phyloP scores from a whole-genome alignment of 1,140 invertebrate species.

The Steinernema feltiae region DNA sequence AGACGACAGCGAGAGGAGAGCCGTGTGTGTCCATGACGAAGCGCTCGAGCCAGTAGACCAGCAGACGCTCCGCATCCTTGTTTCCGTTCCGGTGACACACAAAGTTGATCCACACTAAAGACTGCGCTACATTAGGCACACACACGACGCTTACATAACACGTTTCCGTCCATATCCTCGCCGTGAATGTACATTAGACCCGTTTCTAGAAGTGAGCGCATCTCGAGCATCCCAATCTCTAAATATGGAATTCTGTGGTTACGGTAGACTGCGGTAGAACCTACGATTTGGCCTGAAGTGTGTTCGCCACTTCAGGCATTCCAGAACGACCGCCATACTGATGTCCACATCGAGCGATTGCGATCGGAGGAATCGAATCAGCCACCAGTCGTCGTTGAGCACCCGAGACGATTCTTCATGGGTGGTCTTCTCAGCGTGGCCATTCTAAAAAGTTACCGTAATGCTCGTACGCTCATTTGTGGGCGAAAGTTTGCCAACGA shows the following conservation, averaged over 20 bases:
- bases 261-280: not conserved
- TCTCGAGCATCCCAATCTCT: slow-evolving; percentile 29
- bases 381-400: slow-evolving; percentile 35
- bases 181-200: slow-evolving; percentile 34
- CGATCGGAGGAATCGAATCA: slow-evolving; percentile 21
- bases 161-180: slow-evolving; percentile 25
- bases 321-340: slow-evolving; percentile 29
- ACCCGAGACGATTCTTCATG: slow-evolving; percentile 2
- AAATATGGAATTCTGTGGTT: slow-evolving; percentile 9
- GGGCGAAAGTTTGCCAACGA: not conserved
- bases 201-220: slow-evolving; percentile 27
- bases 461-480: not conserved
- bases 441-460: not conserved
- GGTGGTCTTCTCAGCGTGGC: not conserved
- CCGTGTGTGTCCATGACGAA: slow-evolving; percentile 30
- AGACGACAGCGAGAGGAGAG: not conserved
- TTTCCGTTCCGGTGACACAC: slow-evolving; percentile 24
- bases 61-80: slow-evolving; percentile 27
- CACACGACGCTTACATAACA: slow-evolving; percentile 21
- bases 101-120: slow-evolving; percentile 37
- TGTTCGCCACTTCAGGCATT: slow-evolving; percentile 34
- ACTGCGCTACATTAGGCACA: not conserved
- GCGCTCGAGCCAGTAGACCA: slow-evolving; percentile 35
- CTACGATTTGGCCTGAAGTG: slow-evolving; percentile 31
- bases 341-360: slow-evolving; percentile 33